These are phyloP conservation scores for Clunio marinus DNA, from an alignment of 2,888 invertebrate genomes.

Conservation along the genomic window DNA sequence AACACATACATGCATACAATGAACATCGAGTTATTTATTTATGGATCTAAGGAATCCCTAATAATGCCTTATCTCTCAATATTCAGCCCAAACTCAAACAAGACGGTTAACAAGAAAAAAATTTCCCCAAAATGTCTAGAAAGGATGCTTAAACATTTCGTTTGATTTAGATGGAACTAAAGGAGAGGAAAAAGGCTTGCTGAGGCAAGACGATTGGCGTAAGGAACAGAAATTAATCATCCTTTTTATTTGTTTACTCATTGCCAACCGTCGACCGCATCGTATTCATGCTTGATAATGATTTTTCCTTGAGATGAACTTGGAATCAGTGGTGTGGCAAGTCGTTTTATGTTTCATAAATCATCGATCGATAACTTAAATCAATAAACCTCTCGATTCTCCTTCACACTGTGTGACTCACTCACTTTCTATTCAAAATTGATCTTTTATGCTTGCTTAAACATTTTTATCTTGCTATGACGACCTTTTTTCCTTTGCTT, in stretches of 20 bases:
- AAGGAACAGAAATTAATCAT: background rate
- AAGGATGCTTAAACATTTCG: background rate
- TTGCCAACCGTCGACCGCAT: background rate
- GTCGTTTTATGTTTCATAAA: slow-evolving; percentile 15
- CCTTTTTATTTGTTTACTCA: slow-evolving; percentile 20
- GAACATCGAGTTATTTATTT: slow-evolving; percentile 30
- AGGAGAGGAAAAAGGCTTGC: background rate
- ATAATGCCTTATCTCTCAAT: background rate
- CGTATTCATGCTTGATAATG: background rate
- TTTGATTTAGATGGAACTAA: background rate
- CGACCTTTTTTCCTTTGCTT: background rate
- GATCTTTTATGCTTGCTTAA: slow-evolving; percentile 37
- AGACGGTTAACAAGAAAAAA: no score
- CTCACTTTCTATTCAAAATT: slow-evolving; percentile 16
- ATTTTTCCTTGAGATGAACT: background rate
- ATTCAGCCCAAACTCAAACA: background rate
- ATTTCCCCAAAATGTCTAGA: background rate
- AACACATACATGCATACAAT: slow-evolving; percentile 18
- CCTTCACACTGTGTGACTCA: background rate
- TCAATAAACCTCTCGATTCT: slow-evolving; percentile 30
- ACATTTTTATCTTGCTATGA: background rate
- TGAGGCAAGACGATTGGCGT: background rate
- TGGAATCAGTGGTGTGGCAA: background rate
- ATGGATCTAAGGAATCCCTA: background rate
- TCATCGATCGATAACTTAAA: slow-evolving; percentile 37